Conservation (phyloP, 2,113 vertebrate genomes). For the Theristicus caerulescens region DNA sequence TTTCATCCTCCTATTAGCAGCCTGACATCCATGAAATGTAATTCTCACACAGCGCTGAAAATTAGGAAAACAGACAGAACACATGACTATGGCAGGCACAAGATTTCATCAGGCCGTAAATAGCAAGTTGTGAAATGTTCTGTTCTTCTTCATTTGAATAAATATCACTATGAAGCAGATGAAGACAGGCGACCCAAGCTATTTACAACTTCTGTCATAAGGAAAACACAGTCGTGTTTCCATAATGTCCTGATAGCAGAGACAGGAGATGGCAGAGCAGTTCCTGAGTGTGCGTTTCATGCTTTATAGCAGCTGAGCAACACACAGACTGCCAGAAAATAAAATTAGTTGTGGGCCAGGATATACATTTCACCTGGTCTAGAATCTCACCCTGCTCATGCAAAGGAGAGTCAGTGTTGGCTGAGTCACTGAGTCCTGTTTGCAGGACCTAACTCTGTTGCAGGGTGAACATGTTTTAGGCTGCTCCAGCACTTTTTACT, state of each 20-base stretch:
- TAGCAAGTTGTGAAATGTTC: conserved; percentile 16
- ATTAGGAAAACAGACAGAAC: background rate
- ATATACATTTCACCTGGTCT: background rate
- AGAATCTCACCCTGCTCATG: background rate
- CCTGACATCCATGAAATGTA: background rate
- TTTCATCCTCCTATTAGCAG: conserved; percentile 29
- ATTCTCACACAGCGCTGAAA: background rate
- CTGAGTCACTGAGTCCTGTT: background rate
- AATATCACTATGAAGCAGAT: background rate
- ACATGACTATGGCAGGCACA: background rate
- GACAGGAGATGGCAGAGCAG: background rate
- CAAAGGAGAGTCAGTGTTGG: background rate
- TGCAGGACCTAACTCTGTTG: background rate
- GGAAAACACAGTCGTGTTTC: background rate
- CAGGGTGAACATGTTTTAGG: background rate
- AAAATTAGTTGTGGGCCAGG: background rate
- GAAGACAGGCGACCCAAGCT: background rate
- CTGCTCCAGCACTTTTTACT: conserved; percentile 14
- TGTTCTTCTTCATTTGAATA: conserved; percentile 3
- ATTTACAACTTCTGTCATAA: background rate
- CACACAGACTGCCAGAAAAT: background rate
- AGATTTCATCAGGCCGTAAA: conserved; percentile 20
- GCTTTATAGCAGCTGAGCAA: background rate
- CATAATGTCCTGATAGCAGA: background rate
- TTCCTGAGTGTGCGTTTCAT: background rate